Percentiles rank a stretch among this genome's conserved stretches.
Evolutionary conservation across 2,797 vertebrate species (phyloP).

Genomic region (Naso thynnoides): DNA sequence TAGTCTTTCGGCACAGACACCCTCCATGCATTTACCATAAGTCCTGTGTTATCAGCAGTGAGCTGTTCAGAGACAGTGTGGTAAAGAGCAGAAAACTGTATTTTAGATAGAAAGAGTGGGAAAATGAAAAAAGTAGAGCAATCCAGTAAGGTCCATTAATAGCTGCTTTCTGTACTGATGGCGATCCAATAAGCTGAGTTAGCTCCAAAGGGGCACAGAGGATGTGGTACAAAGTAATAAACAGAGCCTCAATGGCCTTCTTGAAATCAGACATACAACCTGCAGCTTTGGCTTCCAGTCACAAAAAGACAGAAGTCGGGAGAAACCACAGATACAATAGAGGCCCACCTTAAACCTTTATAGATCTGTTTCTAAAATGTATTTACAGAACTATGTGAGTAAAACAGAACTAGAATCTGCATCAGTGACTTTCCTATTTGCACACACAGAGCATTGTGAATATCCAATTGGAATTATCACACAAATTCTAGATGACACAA

Average conservation of each 20-base stretch:
- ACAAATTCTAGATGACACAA: not conserved
- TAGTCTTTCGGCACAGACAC: not conserved
- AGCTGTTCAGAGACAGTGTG: not conserved
- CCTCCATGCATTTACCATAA: not conserved
- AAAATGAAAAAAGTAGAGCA: constrained; percentile 26
- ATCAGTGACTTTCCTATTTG: not conserved
- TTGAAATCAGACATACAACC: constrained; percentile 34
- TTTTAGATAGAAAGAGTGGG: constrained; percentile 13
- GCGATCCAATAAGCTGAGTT: constrained; percentile 51
- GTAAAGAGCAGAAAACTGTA: constrained; percentile 5
- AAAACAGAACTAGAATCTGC: constrained; percentile 2
- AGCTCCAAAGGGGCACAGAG: constrained; percentile 16
- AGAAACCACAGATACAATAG: constrained; percentile 2
- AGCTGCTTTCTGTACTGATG: constrained; percentile 46
- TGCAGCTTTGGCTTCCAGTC: constrained; percentile 20
- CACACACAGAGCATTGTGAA: not conserved
- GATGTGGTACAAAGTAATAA: constrained; percentile 32
- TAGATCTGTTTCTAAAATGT: constrained; percentile 6
- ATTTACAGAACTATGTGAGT: constrained; percentile 27
- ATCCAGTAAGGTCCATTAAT: constrained; percentile 48
- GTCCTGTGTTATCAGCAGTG: not conserved
- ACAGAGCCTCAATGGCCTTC: not conserved
- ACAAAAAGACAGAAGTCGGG: constrained; percentile 13
- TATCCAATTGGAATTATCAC: not conserved
- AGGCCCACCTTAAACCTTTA: not conserved